Percentiles rank a stretch among this genome's conserved stretches.
These are phyloP conservation scores for Tenthredo scrophulariae DNA, from an alignment of 2,888 invertebrate species.

Conservation along the genomic window DNA sequence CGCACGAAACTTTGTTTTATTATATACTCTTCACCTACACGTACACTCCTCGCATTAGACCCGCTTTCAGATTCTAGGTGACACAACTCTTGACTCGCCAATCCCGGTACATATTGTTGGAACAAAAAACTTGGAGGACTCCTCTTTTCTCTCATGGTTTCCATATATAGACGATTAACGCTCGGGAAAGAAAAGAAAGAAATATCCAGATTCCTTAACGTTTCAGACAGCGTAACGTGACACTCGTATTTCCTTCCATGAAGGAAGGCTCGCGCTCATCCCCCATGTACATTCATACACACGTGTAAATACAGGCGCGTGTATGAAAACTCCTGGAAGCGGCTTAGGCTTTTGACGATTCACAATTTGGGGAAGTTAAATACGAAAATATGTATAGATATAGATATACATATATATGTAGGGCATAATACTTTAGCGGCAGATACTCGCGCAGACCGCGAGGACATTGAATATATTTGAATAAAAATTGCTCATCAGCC, in stretches of 20 bases:
- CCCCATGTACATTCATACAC: neutral
- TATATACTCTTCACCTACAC: conserved; percentile 8
- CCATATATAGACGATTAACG: conserved; percentile 8
- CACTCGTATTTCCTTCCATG: neutral
- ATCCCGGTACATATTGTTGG: neutral
- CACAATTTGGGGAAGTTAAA: conserved; percentile 19
- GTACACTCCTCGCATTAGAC: conserved; percentile 13
- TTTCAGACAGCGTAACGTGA: conserved; percentile 3
- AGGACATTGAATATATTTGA: conserved; percentile 40
- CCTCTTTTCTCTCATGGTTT: neutral
- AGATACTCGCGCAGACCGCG: conserved; percentile 18
- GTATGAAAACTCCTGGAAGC: conserved; percentile 31
- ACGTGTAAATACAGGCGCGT: neutral
- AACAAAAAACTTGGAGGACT: neutral
- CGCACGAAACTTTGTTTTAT: conserved; percentile 35
- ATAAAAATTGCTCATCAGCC: conserved; percentile 47
- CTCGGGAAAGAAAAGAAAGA: neutral
- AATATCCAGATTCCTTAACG: conserved; percentile 19
- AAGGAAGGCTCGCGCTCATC: neutral
- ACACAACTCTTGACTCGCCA: neutral
- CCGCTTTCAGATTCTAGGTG: neutral
- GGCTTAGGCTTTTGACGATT: conserved; percentile 32
- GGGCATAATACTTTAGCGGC: conserved; percentile 16
- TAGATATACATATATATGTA: neutral
- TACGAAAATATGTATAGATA: conserved; percentile 6